A percentile compares a stretch with the other conserved stretches of the same genome.
phyloP scores from a whole-genome alignment of 2,113 vertebrate genomes.

The Aegithalos caudatus region DNA sequence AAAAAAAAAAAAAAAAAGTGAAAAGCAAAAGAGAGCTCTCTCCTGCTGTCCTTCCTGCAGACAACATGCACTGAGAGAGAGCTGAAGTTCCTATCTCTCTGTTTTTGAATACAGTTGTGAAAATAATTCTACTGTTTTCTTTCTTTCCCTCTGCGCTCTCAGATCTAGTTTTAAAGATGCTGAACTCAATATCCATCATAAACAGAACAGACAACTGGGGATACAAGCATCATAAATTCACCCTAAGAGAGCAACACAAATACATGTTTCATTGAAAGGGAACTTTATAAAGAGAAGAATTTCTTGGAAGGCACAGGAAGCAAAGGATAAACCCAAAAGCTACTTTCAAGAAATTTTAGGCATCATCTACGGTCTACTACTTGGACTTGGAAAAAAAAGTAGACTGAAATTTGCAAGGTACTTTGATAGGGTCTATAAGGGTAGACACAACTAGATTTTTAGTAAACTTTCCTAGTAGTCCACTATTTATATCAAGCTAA shows the following conservation, averaged over 20 bases:
- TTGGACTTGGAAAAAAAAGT: not conserved
- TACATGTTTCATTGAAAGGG: not conserved
- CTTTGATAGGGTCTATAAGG: not conserved
- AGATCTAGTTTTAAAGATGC: not conserved
- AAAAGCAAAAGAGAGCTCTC: not conserved
- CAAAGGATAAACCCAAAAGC: not conserved
- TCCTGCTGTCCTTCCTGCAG: not conserved
- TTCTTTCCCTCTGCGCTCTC: not conserved
- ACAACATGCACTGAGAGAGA: accelerated
- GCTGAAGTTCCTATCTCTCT: not conserved
- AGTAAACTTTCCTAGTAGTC: not conserved
- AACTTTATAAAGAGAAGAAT: not conserved
- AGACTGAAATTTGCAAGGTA: not conserved
- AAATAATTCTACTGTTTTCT: not conserved
- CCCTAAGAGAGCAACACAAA: not conserved
- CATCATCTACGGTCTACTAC: not conserved
- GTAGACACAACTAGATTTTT: not conserved
- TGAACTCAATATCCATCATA: not conserved
- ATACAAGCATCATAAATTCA: not conserved
- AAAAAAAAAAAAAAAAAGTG: no score
- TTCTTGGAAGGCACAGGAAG: not conserved
- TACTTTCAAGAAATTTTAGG: not conserved
- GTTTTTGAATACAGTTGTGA: accelerated
- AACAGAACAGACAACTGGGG: no score
- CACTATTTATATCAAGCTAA: not conserved